Percentiles rank a stretch among this genome's conserved stretches.
Conservation (phyloP, 2,797 vertebrate genomes). For the Trichosurus vulpecula region DNA sequence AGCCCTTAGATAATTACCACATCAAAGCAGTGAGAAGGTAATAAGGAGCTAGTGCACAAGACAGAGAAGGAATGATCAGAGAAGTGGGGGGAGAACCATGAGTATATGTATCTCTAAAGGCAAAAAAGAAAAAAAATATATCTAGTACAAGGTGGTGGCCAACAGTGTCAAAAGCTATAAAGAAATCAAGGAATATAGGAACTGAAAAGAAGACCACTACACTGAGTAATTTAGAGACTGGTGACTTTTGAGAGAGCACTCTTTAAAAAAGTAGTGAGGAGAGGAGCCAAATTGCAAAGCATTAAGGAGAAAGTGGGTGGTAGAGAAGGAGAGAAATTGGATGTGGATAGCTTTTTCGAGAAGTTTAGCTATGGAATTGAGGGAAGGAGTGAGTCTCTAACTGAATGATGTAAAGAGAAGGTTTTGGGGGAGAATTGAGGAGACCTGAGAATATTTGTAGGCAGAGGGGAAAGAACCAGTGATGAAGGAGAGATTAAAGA, state of each 20-base stretch:
- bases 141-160: neutral
- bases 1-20: neutral
- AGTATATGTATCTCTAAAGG: neutral
- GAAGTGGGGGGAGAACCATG: neutral
- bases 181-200: neutral
- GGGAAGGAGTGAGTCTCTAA: neutral
- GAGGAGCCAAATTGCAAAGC: neutral
- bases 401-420: neutral
- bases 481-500: neutral
- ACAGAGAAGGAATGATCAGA: neutral
- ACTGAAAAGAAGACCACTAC: neutral
- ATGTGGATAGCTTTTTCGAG: neutral
- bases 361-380: neutral
- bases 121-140: neutral
- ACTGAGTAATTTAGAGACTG: neutral
- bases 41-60: neutral
- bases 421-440: neutral
- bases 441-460: neutral
- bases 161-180: neutral
- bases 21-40: neutral
- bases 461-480: neutral
- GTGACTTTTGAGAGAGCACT: neutral
- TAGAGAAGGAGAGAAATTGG: neutral
- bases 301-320: neutral
- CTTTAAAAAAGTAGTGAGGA: neutral